These are phyloP conservation scores for Epistrophe grossulariae DNA, from an alignment of 2,888 invertebrate genomes.

Conservation along the genomic window DNA sequence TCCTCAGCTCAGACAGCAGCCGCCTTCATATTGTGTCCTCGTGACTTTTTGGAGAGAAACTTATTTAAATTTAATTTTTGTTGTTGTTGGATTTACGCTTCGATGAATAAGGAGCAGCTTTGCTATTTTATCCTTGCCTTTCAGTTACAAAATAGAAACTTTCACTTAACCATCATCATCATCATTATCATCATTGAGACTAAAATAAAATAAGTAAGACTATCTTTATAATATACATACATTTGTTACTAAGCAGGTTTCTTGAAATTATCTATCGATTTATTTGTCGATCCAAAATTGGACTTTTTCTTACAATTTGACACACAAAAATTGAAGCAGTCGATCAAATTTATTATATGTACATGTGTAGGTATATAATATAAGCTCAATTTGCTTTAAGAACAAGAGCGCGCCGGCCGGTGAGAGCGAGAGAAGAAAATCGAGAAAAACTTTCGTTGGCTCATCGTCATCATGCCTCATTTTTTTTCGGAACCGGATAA, in stretches of 20 bases:
- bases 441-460: conserved; percentile 56
- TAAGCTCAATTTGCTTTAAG: background rate
- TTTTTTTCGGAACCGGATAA: conserved; percentile 37
- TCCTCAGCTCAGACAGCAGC: background rate
- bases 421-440: conserved; percentile 29
- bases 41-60: conserved; percentile 58
- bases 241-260: conserved; percentile 27
- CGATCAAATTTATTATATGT: conserved; percentile 53
- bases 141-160: conserved; percentile 44
- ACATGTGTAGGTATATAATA: background rate
- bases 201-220: background rate
- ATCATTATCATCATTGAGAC: background rate
- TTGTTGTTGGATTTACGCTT: conserved; percentile 19
- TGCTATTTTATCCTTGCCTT: conserved; percentile 31
- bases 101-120: conserved; percentile 28
- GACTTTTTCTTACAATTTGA: conserved; percentile 16
- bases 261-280: conserved; percentile 29
- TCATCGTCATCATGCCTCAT: conserved; percentile 32
- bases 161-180: conserved; percentile 6
- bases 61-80: conserved; percentile 62
- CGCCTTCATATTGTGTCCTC: conserved; percentile 34
- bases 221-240: background rate
- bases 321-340: conserved; percentile 33
- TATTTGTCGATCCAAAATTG: conserved; percentile 66
- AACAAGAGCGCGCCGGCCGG: background rate